phyloP scores from a whole-genome alignment of 1,140 invertebrate genomes.

The Proctacanthus coquilletti region DNA sequence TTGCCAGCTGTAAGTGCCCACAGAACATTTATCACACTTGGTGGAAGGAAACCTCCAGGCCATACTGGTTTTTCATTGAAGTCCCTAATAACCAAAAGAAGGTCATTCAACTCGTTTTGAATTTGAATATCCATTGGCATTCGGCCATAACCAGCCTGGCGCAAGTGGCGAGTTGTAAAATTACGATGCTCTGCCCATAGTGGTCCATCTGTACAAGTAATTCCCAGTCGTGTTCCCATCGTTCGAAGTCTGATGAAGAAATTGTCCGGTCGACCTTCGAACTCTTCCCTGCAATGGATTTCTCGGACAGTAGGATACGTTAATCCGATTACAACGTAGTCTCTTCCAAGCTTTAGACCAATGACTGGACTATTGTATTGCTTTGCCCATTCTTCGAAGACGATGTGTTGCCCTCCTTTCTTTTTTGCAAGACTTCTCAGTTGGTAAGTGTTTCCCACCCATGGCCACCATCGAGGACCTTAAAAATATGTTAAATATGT shows the following conservation, averaged over 20 bases:
- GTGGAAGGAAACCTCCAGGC: constrained; percentile 32
- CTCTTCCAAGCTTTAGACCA: constrained; percentile 46
- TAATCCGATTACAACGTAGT: constrained; percentile 42
- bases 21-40: constrained; percentile 54
- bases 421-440: constrained; percentile 36
- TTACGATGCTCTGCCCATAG: constrained; percentile 58
- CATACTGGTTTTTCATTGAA: constrained; percentile 22
- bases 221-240: constrained; percentile 44
- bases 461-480: constrained; percentile 54
- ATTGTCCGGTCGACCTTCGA: constrained; percentile 53
- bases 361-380: constrained; percentile 45
- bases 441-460: constrained; percentile 44
- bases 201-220: constrained; percentile 59
- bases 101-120: constrained; percentile 38
- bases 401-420: constrained; percentile 44
- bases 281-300: constrained; percentile 46
- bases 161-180: constrained; percentile 54
- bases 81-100: constrained; percentile 34
- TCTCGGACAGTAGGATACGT: constrained; percentile 39
- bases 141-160: constrained; percentile 58
- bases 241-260: constrained; percentile 53
- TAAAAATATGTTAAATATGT: constrained; percentile 10
- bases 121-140: constrained; percentile 54
- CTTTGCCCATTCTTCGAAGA: constrained; percentile 39
- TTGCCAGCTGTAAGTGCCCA: constrained; percentile 57